Evolutionary conservation across 1,140 invertebrate genomes (phyloP).

Genomic region (Aphelenchoides fujianensis): DNA sequence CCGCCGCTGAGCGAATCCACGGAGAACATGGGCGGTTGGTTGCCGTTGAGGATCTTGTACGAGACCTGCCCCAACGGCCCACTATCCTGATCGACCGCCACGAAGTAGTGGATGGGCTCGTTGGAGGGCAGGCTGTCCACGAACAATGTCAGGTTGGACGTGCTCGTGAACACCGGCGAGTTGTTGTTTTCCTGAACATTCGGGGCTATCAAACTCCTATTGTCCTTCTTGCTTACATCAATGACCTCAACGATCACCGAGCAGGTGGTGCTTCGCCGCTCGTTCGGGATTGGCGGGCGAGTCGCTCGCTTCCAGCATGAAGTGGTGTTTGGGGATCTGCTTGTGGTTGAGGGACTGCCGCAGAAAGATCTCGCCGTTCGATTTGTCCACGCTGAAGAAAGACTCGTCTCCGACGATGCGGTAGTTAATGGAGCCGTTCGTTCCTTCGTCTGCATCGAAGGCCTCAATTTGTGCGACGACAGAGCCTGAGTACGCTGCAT

Average conservation of each 20-base stretch:
- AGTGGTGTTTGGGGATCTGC: conserved; percentile 8
- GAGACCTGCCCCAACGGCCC: conserved; percentile 22
- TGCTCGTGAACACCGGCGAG: conserved; percentile 19
- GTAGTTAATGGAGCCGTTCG: conserved; percentile 62
- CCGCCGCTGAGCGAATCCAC: conserved; percentile 28
- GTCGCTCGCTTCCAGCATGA: conserved; percentile 28
- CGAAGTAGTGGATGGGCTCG: conserved; percentile 40
- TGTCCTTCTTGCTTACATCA: conserved; percentile 7
- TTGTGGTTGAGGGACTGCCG: conserved; percentile 24
- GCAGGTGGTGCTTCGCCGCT: conserved; percentile 24
- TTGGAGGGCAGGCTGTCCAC: neutral
- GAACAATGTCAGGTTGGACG: conserved; percentile 4
- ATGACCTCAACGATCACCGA: conserved; percentile 21
- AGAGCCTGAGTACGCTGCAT: conserved; percentile 20
- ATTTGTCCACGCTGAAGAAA: conserved; percentile 28
- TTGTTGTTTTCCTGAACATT: conserved; percentile 16
- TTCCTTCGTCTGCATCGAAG: conserved; percentile 64
- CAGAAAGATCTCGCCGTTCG: conserved; percentile 34
- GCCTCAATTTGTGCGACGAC: conserved; percentile 63
- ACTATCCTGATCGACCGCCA: conserved; percentile 30
- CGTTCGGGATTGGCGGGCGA: neutral
- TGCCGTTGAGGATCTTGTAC: conserved; percentile 33
- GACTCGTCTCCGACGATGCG: conserved; percentile 22
- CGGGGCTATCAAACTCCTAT: neutral
- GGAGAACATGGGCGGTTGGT: conserved; percentile 21